Base-by-base conservation (phyloP, 1,140 invertebrate genomes). In the Drosophila ananassae region DNA sequence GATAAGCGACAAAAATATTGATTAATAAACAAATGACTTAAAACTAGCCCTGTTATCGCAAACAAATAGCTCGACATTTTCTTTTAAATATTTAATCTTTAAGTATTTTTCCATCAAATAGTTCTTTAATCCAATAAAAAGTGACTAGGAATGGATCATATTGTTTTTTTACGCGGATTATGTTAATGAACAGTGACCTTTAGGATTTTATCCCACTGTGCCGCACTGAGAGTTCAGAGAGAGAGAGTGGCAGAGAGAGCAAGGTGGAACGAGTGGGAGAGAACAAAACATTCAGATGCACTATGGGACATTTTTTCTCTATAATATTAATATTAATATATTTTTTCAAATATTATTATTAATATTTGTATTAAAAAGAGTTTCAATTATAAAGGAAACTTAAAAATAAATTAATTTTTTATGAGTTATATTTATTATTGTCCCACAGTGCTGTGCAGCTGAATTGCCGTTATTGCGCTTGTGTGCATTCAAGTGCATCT, bases 231-330 rank as follows among this genome's bases (percentile, higher is more conserved):
- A 28, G 25, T 28, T 28, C 25, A 28, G 25, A 5, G 66, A 30
- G 25, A 32, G 57, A 28, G 41, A n/a, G n/a, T n/a, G n/a, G n/a
- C n/a, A 4, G 66, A 30, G 25, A 32, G 57, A 28, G 41, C 30
- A 52, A 17, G 17, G 17, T 13, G 10, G 44, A 22, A 47, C 7
- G 3, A 47, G 9, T 22, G 13, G 41, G 59, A 66, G 51, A 59
- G 47, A 53, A 55, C 66, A 56, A 66, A 76, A 67, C 52, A 82
- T 62, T 85, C 7, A 59, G 64, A 67, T 81, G 80, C 77, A 84
- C 67, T 73, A 79, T 77, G 61, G 25, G 5, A 28, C 17, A 17
- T 17, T 25, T 25, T 25, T 2, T 25, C 24, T 1, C 0, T 0
- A 17, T 2, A 25, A 28, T 28, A 7, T 28, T 28, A 28, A 28